Conservation (phyloP, 2,888 invertebrate species). For the Eugnorisma glareosa region DNA sequence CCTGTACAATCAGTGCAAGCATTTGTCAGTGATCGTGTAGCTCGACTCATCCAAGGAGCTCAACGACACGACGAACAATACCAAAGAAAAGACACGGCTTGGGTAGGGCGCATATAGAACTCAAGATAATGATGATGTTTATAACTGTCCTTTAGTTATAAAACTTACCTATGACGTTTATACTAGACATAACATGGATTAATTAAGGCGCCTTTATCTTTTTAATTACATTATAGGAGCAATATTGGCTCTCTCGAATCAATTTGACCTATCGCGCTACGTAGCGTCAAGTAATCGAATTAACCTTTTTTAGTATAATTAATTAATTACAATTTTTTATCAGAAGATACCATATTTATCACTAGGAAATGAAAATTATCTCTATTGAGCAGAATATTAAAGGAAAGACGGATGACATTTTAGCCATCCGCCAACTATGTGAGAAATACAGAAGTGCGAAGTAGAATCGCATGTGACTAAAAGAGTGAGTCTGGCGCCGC, state of each 20-base stretch:
- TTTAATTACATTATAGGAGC: conserved; percentile 32
- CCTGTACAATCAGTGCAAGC: too few relatives aligned
- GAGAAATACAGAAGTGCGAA: too few relatives aligned
- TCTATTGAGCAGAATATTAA: background rate
- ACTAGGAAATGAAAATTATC: background rate
- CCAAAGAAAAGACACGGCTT: too few relatives aligned
- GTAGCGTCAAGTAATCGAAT: background rate
- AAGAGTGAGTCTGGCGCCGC: too few relatives aligned
- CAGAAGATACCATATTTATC: background rate
- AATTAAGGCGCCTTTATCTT: conserved; percentile 21
- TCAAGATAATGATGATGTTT: too few relatives aligned
- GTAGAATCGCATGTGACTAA: too few relatives aligned
- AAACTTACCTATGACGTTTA: background rate
- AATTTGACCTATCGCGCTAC: background rate
- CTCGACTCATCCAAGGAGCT: too few relatives aligned
- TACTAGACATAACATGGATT: conserved; percentile 24
- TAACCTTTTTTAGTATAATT: background rate
- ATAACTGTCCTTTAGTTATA: conserved; percentile 3
- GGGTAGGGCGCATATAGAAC: too few relatives aligned
- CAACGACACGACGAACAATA: too few relatives aligned
- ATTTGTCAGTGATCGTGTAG: too few relatives aligned
- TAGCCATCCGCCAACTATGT: too few relatives aligned
- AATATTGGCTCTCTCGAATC: conserved; percentile 12
- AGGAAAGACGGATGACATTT: too few relatives aligned
- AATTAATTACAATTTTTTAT: background rate